Percentiles rank a stretch among this genome's conserved stretches.
phyloP scores from a whole-genome alignment of 2,797 vertebrate genomes.

The Monodelphis domestica region DNA sequence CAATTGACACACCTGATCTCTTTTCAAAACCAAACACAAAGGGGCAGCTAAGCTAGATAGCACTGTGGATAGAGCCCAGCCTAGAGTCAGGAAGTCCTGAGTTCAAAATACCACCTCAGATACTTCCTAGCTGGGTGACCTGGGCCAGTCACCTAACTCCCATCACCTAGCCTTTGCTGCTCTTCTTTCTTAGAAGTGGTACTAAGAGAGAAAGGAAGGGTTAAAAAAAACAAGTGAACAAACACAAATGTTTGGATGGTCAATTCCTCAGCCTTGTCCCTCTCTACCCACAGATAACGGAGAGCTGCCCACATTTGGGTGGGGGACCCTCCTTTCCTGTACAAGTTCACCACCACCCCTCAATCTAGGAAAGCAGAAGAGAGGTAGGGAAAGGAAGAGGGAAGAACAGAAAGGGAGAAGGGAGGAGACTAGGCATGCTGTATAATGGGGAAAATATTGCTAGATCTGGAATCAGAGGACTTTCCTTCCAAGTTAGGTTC shows the following conservation, averaged over 20 bases:
- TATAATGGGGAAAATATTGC: neutral
- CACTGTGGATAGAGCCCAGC: too few species aligned
- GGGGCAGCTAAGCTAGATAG: too few species aligned
- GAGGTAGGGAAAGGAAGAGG: neutral
- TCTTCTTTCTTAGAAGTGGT: too few species aligned
- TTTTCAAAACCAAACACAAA: neutral
- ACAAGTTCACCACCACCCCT: neutral
- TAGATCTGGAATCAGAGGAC: neutral
- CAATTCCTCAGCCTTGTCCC: neutral
- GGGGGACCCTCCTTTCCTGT: neutral
- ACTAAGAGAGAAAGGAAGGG: too few species aligned
- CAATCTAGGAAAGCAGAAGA: neutral
- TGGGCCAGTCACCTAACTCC: too few species aligned
- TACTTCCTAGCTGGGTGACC: too few species aligned
- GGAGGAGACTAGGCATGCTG: neutral
- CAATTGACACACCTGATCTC: neutral
- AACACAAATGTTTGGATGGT: neutral
- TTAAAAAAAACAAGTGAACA: too few species aligned
- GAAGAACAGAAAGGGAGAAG: rapidly evolving
- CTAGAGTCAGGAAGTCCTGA: too few species aligned
- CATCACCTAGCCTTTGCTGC: too few species aligned
- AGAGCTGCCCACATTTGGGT: neutral
- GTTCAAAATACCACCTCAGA: too few species aligned
- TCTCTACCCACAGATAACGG: neutral
- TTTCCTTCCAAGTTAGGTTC: neutral